Conservation (phyloP, 2,113 vertebrate genomes). For the Zosterops japonicus region DNA sequence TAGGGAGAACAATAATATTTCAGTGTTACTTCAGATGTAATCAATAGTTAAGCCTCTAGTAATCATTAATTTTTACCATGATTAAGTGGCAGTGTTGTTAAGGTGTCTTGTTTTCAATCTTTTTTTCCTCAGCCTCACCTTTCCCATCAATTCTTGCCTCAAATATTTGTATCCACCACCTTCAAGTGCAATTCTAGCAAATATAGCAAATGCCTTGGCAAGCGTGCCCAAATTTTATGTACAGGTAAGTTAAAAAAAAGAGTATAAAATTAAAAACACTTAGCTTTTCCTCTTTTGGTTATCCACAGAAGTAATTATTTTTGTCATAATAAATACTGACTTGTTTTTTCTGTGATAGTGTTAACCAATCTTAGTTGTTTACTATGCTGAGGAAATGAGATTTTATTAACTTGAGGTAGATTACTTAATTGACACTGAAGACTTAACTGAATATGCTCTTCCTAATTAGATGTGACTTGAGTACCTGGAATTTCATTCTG, state of each 20-base stretch:
- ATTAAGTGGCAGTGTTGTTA: background rate
- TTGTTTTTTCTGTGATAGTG: background rate
- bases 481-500: background rate
- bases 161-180: constrained; percentile 97
- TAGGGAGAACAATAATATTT: background rate
- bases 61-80: background rate
- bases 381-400: background rate
- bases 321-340: background rate
- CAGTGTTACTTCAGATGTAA: background rate
- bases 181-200: constrained; percentile 87
- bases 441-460: background rate
- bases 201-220: constrained; percentile 90
- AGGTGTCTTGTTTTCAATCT: background rate
- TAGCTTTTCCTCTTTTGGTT: background rate
- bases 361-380: background rate
- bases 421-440: background rate
- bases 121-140: constrained; percentile 83
- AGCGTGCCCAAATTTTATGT: constrained; percentile 97
- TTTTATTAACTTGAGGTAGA: background rate
- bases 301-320: background rate
- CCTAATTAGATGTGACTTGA: background rate
- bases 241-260: constrained; percentile 79
- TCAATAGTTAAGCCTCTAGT: background rate
- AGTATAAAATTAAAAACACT: background rate
- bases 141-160: constrained; percentile 89